These are phyloP conservation scores for Oplegnathus fasciatus DNA, from an alignment of 2,113 vertebrate genomes.

Conservation along the genomic window DNA sequence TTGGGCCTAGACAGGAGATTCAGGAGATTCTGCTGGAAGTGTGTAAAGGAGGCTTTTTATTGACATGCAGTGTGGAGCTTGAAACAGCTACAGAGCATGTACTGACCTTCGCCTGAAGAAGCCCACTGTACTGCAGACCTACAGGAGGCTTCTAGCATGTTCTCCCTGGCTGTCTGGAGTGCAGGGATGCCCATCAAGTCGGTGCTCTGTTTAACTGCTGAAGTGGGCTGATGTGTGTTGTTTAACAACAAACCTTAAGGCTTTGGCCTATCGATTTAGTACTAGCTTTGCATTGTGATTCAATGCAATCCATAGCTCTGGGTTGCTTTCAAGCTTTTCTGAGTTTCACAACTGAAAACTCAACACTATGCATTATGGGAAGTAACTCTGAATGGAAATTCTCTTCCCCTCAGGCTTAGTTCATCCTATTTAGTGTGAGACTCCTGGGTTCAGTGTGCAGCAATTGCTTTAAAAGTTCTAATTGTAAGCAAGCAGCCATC, in stretches of 20 bases:
- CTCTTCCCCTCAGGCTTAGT: constrained; percentile 32
- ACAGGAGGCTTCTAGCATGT: background rate
- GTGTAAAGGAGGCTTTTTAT: constrained; percentile 53
- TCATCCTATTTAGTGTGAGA: constrained; percentile 27
- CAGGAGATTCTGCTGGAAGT: constrained; percentile 51
- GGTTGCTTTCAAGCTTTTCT: constrained; percentile 31
- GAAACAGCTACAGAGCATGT: constrained; percentile 25
- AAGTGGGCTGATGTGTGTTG: constrained; percentile 7
- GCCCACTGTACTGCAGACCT: constrained; percentile 25
- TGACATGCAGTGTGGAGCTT: constrained; percentile 37
- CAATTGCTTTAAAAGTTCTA: constrained; percentile 60
- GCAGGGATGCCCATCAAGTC: constrained; percentile 5
- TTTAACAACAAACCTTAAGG: constrained; percentile 36
- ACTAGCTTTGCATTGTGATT: constrained; percentile 49
- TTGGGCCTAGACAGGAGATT: constrained; percentile 27
- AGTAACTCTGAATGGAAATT: constrained; percentile 33
- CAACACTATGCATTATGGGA: constrained; percentile 7
- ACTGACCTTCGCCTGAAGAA: constrained; percentile 38
- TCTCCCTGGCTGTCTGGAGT: background rate
- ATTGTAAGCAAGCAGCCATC: constrained; percentile 41
- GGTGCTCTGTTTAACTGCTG: constrained; percentile 7
- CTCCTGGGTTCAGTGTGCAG: constrained; percentile 36
- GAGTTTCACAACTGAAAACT: constrained; percentile 17
- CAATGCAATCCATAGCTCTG: background rate
- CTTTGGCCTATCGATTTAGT: constrained; percentile 7